Conservation (phyloP, 2,888 invertebrate genomes). For the Acholoe squamosa region DNA sequence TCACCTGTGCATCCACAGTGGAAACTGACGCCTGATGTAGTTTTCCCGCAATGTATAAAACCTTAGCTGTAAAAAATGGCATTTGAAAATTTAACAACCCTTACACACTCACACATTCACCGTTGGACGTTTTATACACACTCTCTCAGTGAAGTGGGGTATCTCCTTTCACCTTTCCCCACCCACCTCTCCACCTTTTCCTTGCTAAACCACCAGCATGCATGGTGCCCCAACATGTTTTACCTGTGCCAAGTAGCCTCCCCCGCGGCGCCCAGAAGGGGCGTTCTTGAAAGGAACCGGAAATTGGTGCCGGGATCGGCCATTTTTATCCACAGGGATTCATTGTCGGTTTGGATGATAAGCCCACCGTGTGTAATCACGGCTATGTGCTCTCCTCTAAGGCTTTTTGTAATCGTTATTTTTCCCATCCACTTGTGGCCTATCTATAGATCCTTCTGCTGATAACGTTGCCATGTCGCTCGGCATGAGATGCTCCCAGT, state of each 20-base stretch:
- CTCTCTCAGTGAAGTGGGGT: no score
- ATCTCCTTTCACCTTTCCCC: neutral
- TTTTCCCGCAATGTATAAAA: no score
- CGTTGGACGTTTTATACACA: no score
- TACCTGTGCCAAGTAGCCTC: neutral
- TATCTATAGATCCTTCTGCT: neutral
- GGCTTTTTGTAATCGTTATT: neutral
- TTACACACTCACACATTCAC: no score
- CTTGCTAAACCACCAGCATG: neutral
- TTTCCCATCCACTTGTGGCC: neutral
- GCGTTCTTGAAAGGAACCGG: slow-evolving; percentile 33
- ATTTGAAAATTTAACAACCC: no score
- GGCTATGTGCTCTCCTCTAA: neutral
- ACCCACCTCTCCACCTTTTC: neutral
- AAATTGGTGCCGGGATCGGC: neutral
- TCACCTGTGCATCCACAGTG: no score
- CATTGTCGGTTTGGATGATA: slow-evolving; percentile 30
- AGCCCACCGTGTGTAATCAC: slow-evolving; percentile 8
- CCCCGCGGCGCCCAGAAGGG: neutral
- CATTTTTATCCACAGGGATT: neutral
- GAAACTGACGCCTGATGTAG: no score
- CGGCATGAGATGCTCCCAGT: neutral
- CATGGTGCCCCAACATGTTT: neutral
- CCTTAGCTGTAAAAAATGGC: no score
- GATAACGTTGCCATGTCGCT: neutral